Evolutionary conservation across 2,888 invertebrate species (phyloP), one percentile per base, ranked within the genome.

Genomic region (Andrena chrysosceles): DNA sequence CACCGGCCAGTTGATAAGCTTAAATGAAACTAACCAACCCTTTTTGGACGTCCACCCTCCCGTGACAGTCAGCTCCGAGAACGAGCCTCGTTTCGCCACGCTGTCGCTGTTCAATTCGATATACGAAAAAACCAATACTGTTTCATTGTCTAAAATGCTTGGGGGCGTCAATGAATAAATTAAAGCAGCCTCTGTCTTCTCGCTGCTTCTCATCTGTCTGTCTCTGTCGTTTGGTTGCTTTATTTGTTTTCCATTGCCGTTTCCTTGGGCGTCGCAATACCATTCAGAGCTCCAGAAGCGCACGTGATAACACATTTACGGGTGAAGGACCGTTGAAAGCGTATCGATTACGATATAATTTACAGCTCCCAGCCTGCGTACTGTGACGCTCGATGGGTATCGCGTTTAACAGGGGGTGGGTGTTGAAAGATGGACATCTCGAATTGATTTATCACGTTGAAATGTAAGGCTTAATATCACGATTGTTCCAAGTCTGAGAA

Each of bases 121-220:
- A 87, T 83, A 81, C 75, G 77, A 72, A 85, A 84, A 70, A 78
- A 63, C 75, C 87, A 84, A 89, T 88, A 86, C 79, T 59, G 74
- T 87, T 86, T 85, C 83, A 83, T 84, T 84, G 87, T 85, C 85
- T 85, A 83, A 90, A 90, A 89, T 88, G 84, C 83, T 82, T 77
- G 62, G 81, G 71, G 85, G 42, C 75, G 71, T 83, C 87, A 85
- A 90, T 86, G 87, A 90, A 90, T 90, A 90, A 90, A 90, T 90
- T 90, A 87, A 84, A 85, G n/a, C 69, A 62, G 16, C 48, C 13
- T 29, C 26, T 3, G 52, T n/a, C 52, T 16, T 48, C 23, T 59
- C 49, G 4, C 20, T 23, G 6, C 31, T 10, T 52, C 23, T 26
- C 29, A 2, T 31, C 33, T 7, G 35, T 35, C 54, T 67, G 29